Evolutionary conservation across 2,797 vertebrate genomes (phyloP).

Genomic region (Aplochiton taeniatus): DNA sequence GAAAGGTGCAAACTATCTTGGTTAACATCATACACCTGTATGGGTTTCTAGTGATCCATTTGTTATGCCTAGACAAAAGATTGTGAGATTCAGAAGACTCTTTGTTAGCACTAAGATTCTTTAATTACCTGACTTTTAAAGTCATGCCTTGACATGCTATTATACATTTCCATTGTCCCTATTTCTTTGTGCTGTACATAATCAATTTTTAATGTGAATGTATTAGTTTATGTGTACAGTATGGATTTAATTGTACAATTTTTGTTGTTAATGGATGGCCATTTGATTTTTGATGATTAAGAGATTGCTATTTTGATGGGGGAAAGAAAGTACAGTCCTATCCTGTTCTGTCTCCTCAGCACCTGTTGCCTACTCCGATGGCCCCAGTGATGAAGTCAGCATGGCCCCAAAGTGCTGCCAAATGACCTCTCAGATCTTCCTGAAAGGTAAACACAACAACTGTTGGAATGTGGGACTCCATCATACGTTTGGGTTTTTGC

Average conservation of each 20-base stretch:
- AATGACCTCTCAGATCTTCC: constrained; percentile 61
- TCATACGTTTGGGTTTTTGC: background rate
- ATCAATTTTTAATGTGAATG: too few species aligned
- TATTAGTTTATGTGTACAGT: too few species aligned
- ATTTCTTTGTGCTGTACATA: too few species aligned
- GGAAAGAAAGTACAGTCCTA: too few species aligned
- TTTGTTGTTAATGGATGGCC: background rate
- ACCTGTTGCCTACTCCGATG: constrained; percentile 26
- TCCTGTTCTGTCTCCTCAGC: constrained; percentile 8
- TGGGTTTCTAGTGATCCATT: background rate
- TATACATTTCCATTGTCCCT: too few species aligned
- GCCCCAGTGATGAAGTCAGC: constrained; percentile 34
- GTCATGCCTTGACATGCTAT: too few species aligned
- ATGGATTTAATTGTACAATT: too few species aligned
- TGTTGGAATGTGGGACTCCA: background rate
- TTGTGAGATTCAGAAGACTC: too few species aligned
- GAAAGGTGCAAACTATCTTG: background rate
- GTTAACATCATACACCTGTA: background rate
- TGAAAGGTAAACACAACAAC: constrained; percentile 61
- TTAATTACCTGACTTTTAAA: too few species aligned
- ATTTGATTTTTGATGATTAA: constrained; percentile 6
- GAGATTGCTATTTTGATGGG: too few species aligned
- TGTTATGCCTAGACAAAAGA: too few species aligned
- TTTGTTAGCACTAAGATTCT: too few species aligned
- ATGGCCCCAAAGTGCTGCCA: constrained; percentile 58